Percentiles rank a stretch among this genome's conserved stretches.
These are phyloP conservation scores for Eustalomyia histrio DNA, from an alignment of 2,888 invertebrate species.

Conservation along the genomic window DNA sequence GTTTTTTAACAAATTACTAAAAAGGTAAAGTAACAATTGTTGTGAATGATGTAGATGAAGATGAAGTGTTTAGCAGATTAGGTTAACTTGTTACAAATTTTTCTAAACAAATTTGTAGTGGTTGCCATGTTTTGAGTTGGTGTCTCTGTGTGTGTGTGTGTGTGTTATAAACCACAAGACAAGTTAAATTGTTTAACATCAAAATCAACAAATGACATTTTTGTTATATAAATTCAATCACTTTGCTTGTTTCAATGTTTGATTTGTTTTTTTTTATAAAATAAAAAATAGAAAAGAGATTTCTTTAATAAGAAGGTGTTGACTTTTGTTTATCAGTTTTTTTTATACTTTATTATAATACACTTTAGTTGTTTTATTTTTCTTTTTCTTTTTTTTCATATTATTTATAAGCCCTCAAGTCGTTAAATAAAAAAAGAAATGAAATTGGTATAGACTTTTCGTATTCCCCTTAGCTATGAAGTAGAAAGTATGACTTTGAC, in stretches of 20 bases:
- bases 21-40: constrained; percentile 37
- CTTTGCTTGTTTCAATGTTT: constrained; percentile 10
- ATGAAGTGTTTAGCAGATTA: constrained; percentile 32
- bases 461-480: constrained; percentile 46
- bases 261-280: constrained; percentile 13
- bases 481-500: constrained; percentile 65
- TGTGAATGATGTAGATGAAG: neutral
- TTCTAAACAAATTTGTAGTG: constrained; percentile 28
- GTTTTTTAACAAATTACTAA: constrained; percentile 50
- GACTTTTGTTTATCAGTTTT: constrained; percentile 55
- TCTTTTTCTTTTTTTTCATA: constrained; percentile 16
- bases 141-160: neutral
- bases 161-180: constrained; percentile 29
- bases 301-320: constrained; percentile 60
- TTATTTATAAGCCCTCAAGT: constrained; percentile 52
- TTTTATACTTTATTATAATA: constrained; percentile 34
- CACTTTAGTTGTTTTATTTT: constrained; percentile 18
- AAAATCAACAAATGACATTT: constrained; percentile 58
- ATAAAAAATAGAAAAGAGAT: constrained; percentile 43
- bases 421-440: constrained; percentile 35
- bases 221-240: constrained; percentile 64
- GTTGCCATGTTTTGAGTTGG: constrained; percentile 18
- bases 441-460: constrained; percentile 8
- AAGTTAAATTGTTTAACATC: constrained; percentile 58
- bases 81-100: constrained; percentile 43